phyloP scores from a whole-genome alignment of 2,797 vertebrate species.

The Betta splendens region DNA sequence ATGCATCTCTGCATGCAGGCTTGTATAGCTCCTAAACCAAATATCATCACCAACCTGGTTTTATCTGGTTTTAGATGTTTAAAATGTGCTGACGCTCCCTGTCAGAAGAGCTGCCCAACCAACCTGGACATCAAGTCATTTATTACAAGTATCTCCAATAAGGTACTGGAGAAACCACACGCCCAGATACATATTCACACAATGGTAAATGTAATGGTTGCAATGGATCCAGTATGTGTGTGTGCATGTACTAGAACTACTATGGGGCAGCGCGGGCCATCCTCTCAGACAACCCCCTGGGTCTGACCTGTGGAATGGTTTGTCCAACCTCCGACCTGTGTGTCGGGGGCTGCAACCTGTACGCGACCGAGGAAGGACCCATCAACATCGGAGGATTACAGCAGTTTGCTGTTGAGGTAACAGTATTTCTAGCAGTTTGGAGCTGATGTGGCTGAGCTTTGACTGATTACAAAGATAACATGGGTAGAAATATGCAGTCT shows the following conservation, averaged over 20 bases:
- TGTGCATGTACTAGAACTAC: slow-evolving; percentile 75
- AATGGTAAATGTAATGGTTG: no score
- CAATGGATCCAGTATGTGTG: background rate
- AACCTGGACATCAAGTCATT: slow-evolving; percentile 95
- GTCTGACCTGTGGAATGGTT: slow-evolving; percentile 93
- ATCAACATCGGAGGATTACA: slow-evolving; percentile 96
- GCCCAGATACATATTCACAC: background rate
- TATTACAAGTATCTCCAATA: slow-evolving; percentile 94
- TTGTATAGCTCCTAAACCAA: no score
- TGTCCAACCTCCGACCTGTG: slow-evolving; percentile 97
- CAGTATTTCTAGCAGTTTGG: background rate
- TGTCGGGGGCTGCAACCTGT: slow-evolving; percentile 94
- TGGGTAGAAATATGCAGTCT: no score
- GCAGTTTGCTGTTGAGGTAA: slow-evolving; percentile 96
- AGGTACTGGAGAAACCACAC: slow-evolving; percentile 79
- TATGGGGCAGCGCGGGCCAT: slow-evolving; percentile 91
- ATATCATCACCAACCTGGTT: no score
- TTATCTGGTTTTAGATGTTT: slow-evolving; percentile 83
- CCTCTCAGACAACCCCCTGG: slow-evolving; percentile 96
- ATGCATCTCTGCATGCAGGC: no score
- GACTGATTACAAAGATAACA: no score
- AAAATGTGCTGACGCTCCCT: slow-evolving; percentile 95
- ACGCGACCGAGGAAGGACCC: slow-evolving; percentile 92
- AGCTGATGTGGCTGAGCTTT: no score
- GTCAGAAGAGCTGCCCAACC: slow-evolving; percentile 97